A percentile compares a stretch with the other conserved stretches of the same genome.
Evolutionary conservation across 30 jellyfish, hydroid and myxozoan genomes (phyloP).

Genomic region (Morbakka virulenta): DNA sequence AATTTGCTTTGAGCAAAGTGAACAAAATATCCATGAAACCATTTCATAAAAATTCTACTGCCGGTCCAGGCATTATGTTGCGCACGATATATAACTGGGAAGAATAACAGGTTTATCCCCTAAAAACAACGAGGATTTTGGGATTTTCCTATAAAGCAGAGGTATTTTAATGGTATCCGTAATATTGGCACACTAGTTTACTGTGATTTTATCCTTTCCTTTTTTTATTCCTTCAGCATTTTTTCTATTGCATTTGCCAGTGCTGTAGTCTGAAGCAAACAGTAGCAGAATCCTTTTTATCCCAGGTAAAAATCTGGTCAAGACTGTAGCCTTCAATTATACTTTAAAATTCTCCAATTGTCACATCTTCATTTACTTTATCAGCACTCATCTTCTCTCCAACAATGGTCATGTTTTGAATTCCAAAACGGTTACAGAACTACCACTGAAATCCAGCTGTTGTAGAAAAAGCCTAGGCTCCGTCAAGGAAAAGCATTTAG

Average conservation of each 20-base stretch:
- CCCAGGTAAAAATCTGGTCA: conserved; percentile 2
- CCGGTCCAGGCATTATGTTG: no score
- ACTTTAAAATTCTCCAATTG: not conserved
- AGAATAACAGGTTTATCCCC: no score
- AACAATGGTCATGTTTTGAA: not conserved
- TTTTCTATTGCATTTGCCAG: conserved; percentile 2
- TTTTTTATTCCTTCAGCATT: conserved; percentile 8
- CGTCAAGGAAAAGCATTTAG: not conserved
- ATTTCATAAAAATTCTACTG: no score
- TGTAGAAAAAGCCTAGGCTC: not conserved
- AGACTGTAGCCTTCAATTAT: not conserved
- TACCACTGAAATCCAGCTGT: not conserved
- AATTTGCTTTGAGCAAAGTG: no score
- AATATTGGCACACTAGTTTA: conserved; percentile 1
- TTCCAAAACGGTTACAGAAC: not conserved
- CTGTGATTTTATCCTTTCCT: conserved; percentile 2
- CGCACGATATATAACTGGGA: no score
- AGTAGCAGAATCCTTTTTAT: conserved; percentile 11
- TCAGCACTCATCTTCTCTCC: not conserved
- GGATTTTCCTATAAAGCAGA: no score
- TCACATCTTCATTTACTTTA: not conserved
- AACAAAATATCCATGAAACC: no score
- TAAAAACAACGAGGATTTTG: no score
- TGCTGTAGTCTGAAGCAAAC: conserved; percentile 6
- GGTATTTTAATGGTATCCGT: no score